Percentiles rank a stretch among this genome's conserved stretches.
Conservation (phyloP, 2,888 invertebrate species). For the Elgonia sp. region DNA sequence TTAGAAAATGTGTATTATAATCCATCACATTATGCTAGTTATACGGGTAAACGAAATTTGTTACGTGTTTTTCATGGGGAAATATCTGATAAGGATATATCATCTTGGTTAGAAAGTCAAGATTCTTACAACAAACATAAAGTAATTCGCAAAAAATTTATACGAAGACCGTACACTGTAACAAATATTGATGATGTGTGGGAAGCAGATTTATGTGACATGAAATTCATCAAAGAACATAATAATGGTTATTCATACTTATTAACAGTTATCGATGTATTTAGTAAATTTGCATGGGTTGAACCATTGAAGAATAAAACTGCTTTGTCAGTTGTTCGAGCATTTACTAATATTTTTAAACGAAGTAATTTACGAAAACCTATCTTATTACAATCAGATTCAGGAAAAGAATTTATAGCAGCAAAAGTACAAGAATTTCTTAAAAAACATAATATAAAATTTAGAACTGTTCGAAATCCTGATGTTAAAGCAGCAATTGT, state of each 20-base stretch:
- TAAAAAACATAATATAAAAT: no score
- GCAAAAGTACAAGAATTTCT: no score
- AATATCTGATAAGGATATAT: background rate
- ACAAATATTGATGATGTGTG: constrained; percentile 75
- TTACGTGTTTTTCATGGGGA: background rate
- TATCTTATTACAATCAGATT: no score
- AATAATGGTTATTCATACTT: constrained; percentile 65
- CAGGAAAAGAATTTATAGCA: no score
- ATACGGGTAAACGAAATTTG: constrained; percentile 19
- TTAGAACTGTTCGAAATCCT: constrained; percentile 67
- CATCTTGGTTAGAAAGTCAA: constrained; percentile 64
- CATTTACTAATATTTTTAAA: no score
- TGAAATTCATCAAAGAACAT: constrained; percentile 47
- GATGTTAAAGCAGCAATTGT: constrained; percentile 58
- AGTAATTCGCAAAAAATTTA: constrained; percentile 54
- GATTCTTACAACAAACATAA: constrained; percentile 75
- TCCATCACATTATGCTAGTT: constrained; percentile 27
- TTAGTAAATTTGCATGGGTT: no score
- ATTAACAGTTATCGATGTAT: constrained; percentile 65
- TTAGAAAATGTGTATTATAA: no score
- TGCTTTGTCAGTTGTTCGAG: no score
- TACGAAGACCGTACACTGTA: constrained; percentile 59
- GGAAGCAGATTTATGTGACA: constrained; percentile 63
- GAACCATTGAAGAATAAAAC: no score
- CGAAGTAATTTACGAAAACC: no score